These are phyloP conservation scores for Eumacrocentrus americanus DNA, from an alignment of 2,888 invertebrate species.

Conservation along the genomic window DNA sequence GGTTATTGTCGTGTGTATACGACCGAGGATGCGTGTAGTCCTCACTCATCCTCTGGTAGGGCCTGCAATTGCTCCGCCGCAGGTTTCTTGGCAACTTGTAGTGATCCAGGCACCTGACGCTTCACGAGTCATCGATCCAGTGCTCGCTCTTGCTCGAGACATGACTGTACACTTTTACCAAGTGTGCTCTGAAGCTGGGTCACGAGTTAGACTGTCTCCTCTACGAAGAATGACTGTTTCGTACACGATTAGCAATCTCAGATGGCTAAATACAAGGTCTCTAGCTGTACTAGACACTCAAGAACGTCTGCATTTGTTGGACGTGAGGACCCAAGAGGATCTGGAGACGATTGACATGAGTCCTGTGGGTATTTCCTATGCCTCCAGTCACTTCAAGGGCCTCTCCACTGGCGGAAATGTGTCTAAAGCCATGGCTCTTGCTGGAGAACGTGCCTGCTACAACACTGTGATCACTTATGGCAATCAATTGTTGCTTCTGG, in stretches of 20 bases:
- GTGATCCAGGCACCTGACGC: constrained; percentile 76
- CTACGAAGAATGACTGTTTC: constrained; percentile 74
- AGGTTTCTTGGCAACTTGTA: constrained; percentile 92
- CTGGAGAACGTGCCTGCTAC: constrained; percentile 78
- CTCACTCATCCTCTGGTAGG: constrained; percentile 79
- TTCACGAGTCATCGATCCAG: constrained; percentile 77
- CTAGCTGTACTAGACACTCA: constrained; percentile 84
- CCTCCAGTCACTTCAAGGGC: constrained; percentile 87
- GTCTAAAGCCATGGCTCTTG: constrained; percentile 75
- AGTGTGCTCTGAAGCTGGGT: constrained; percentile 66
- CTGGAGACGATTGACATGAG: constrained; percentile 82
- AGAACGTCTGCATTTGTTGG: constrained; percentile 87
- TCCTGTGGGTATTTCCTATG: constrained; percentile 81
- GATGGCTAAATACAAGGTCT: constrained; percentile 84
- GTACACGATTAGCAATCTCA: constrained; percentile 76
- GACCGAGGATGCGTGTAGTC: constrained; percentile 78
- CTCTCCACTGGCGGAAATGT: constrained; percentile 95
- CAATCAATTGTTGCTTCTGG: constrained; percentile 73
- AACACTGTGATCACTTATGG: constrained; percentile 74
- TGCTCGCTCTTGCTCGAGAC: constrained; percentile 88
- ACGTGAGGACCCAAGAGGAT: constrained; percentile 87
- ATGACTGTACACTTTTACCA: constrained; percentile 86
- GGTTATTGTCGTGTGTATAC: constrained; percentile 80
- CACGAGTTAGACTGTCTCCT: constrained; percentile 68
- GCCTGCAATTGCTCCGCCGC: constrained; percentile 77